These are phyloP conservation scores for Drosophila pullipes DNA, from an alignment of 2,888 invertebrate species.

Conservation along the genomic window DNA sequence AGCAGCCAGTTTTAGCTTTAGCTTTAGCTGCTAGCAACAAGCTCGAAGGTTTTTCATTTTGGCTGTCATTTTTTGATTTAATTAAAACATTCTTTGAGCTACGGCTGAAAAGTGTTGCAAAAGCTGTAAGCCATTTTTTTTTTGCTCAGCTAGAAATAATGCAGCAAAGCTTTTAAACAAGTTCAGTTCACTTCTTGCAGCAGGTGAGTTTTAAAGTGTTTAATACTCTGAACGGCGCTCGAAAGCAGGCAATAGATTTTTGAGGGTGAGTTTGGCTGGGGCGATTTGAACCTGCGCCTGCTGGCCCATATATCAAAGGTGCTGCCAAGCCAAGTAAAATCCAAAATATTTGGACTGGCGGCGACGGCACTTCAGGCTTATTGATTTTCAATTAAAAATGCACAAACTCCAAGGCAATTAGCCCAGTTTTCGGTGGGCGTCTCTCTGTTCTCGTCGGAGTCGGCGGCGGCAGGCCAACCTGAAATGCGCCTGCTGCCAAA, in stretches of 20 bases:
- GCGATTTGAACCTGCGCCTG: constrained; percentile 2
- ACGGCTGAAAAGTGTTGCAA: constrained; percentile 59
- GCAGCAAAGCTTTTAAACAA: constrained; percentile 52
- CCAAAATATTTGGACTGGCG: constrained; percentile 18
- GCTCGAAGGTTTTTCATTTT: constrained; percentile 29
- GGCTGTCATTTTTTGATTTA: constrained; percentile 70
- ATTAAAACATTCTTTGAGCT: constrained; percentile 77
- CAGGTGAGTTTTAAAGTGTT: constrained; percentile 18
- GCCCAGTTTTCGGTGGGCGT: constrained; percentile 64
- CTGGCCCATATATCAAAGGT: constrained; percentile 52
- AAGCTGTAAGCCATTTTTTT: constrained; percentile 54
- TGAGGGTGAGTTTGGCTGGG: background rate
- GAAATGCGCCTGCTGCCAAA: constrained; percentile 41
- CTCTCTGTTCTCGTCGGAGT: background rate
- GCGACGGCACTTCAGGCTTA: constrained; percentile 55
- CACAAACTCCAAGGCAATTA: constrained; percentile 75
- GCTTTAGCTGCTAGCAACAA: background rate
- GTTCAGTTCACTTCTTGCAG: constrained; percentile 21
- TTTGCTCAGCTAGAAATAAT: constrained; percentile 18
- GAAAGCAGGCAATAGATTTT: constrained; percentile 37
- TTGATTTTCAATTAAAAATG: constrained; percentile 82
- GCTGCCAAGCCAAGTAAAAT: constrained; percentile 36
- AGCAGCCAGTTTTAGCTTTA: constrained; percentile 13
- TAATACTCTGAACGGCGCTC: constrained; percentile 4
- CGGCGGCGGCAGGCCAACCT: constrained; percentile 13